A percentile compares a stretch with the other conserved stretches of the same genome.
Evolutionary conservation across 2,888 invertebrate genomes (phyloP).

Genomic region (Thereva nobilitata): DNA sequence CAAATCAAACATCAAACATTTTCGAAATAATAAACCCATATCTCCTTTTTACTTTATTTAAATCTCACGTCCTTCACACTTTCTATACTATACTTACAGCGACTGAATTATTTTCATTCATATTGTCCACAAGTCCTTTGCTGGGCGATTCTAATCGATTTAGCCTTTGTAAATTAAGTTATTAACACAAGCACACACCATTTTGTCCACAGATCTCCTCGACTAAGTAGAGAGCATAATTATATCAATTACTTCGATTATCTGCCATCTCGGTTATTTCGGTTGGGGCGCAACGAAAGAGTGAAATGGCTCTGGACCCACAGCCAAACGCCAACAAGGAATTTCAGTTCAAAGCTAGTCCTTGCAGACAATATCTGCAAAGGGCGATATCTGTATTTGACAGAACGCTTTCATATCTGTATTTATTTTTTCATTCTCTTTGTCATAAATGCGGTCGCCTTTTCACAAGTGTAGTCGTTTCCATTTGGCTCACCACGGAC

Average conservation of each 20-base stretch:
- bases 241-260: constrained; percentile 55
- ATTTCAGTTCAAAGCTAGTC: constrained; percentile 7
- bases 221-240: constrained; percentile 55
- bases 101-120: constrained; percentile 2
- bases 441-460: constrained; percentile 36
- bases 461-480: constrained; percentile 32
- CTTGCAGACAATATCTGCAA: constrained; percentile 35
- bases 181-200: constrained; percentile 32
- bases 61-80: too few species aligned
- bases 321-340: not conserved
- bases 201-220: constrained; percentile 21
- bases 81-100: too few species aligned
- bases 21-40: too few species aligned
- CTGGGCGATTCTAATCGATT: constrained; percentile 32
- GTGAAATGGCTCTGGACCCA: not conserved
- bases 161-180: constrained; percentile 35
- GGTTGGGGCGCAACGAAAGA: constrained; percentile 16
- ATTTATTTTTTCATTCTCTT: constrained; percentile 33
- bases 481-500: constrained; percentile 31
- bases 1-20: too few species aligned
- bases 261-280: constrained; percentile 48
- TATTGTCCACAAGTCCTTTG: constrained; percentile 34
- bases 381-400: constrained; percentile 40
- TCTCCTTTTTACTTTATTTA: too few species aligned
- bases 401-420: constrained; percentile 39